Conservation (phyloP, 2,113 vertebrate genomes). For the Zosterops hypoxanthus region DNA sequence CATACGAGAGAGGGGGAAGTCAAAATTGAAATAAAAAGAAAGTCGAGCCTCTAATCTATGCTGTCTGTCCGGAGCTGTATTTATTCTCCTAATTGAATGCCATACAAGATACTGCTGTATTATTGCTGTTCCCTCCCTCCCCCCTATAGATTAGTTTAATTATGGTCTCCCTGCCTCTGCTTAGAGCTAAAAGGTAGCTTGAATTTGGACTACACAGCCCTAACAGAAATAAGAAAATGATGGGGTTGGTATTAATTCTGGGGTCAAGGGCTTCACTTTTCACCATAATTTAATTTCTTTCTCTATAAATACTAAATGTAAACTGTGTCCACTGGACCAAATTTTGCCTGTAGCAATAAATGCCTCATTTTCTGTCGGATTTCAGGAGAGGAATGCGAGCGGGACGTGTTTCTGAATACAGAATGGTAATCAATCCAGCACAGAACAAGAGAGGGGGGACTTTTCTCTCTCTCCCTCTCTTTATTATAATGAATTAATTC, state of each 20-base stretch:
- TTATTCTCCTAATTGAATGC: constrained; percentile 58
- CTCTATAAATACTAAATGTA: constrained; percentile 95
- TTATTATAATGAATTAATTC: constrained; percentile 98
- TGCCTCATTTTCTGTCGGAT: constrained; percentile 87
- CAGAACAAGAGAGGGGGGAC: constrained; percentile 79
- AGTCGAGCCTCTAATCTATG: constrained; percentile 43
- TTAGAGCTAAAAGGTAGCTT: constrained; percentile 34
- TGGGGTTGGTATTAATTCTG: constrained; percentile 77
- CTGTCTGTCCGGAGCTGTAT: constrained; percentile 49
- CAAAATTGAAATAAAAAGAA: constrained; percentile 56
- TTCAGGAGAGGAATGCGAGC: constrained; percentile 85
- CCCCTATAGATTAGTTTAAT: constrained; percentile 29
- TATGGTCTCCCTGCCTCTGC: constrained; percentile 12
- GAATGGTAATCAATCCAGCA: constrained; percentile 90
- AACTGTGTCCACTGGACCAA: constrained; percentile 88
- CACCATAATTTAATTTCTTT: constrained; percentile 86
- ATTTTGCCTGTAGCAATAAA: constrained; percentile 86
- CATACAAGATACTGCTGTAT: constrained; percentile 34
- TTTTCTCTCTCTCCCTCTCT: constrained; percentile 79
- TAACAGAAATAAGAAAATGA: constrained; percentile 55
- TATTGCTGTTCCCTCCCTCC: constrained; percentile 43
- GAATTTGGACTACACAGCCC: constrained; percentile 31
- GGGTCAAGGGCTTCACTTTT: constrained; percentile 84
- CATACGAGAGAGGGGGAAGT: neutral
- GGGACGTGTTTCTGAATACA: constrained; percentile 93